A percentile compares a stretch with the other conserved stretches of the same genome.
Evolutionary conservation across 92 coral and sea anemone species (phyloP).

Genomic region (Nematostella vectensis): DNA sequence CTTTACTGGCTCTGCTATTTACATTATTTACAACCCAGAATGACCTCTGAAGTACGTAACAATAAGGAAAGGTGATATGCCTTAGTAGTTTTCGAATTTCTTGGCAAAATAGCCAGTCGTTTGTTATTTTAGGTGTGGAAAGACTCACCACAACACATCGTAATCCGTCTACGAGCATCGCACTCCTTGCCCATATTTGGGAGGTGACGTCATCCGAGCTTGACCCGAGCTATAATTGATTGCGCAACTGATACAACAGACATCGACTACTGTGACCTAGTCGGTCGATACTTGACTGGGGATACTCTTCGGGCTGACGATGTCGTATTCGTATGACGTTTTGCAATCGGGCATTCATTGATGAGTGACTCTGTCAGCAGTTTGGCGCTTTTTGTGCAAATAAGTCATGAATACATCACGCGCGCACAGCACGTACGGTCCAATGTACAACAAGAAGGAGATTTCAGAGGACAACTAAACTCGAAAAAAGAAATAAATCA

Average conservation of each 20-base stretch:
- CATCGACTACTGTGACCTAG: no score
- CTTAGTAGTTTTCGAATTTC: slow-evolving; percentile 3
- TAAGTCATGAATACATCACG: no score
- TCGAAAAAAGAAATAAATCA: no score
- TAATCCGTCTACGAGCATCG: background rate
- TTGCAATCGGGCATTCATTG: no score
- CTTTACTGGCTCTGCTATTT: background rate
- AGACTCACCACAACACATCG: slow-evolving; percentile 5
- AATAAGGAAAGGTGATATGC: slow-evolving; percentile 6
- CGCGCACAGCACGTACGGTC: no score
- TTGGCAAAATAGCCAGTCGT: slow-evolving; percentile 3
- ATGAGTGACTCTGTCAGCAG: no score
- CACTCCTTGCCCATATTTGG: slow-evolving; percentile 5
- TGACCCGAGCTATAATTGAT: background rate
- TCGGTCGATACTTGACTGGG: background rate
- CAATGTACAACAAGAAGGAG: no score
- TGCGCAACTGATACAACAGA: background rate
- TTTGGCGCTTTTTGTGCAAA: slow-evolving; percentile 72
- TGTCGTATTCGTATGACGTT: background rate
- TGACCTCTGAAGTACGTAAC: slow-evolving; percentile 3
- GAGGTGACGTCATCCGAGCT: background rate
- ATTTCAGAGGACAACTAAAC: no score
- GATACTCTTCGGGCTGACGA: background rate
- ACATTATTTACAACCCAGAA: slow-evolving; percentile 17
- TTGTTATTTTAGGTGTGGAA: slow-evolving; percentile 23